A percentile compares a stretch with the other conserved stretches of the same genome.
Evolutionary conservation across 1,140 invertebrate species (phyloP).

Genomic region (Brachionus koreanus): DNA sequence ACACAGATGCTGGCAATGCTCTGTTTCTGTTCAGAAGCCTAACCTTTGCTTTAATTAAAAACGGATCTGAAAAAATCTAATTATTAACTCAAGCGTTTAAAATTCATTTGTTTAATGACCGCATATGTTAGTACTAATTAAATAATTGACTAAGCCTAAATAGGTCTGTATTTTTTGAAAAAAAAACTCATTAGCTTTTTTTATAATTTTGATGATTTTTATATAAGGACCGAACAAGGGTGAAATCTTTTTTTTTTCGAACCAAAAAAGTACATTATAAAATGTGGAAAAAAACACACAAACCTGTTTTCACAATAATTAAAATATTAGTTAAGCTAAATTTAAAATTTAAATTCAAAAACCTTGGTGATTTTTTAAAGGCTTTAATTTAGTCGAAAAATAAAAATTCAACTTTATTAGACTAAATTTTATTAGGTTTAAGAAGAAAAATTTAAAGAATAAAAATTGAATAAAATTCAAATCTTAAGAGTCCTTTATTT

Average conservation of each 20-base stretch:
- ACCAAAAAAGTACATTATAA: no score
- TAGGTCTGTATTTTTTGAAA: background rate
- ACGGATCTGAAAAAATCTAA: background rate
- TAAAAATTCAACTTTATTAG: background rate
- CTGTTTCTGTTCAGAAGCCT: background rate
- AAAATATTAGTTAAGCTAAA: background rate
- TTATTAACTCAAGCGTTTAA: background rate
- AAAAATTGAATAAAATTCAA: background rate
- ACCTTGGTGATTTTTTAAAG: background rate
- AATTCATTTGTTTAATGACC: background rate
- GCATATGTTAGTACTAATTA: background rate
- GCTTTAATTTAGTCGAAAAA: background rate
- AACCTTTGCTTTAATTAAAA: background rate
- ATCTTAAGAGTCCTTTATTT: background rate
- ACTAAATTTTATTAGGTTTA: background rate
- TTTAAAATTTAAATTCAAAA: background rate
- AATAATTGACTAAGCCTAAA: background rate
- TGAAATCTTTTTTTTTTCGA: no score
- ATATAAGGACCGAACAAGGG: no score
- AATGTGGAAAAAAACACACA: no score
- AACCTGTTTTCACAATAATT: no score
- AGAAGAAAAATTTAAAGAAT: background rate
- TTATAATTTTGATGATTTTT: no score
- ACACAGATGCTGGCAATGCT: no score
- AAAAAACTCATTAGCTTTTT: background rate